These are phyloP conservation scores for Acipenser transmontanus DNA, from an alignment of 2,797 vertebrate genomes.

Conservation along the genomic window DNA sequence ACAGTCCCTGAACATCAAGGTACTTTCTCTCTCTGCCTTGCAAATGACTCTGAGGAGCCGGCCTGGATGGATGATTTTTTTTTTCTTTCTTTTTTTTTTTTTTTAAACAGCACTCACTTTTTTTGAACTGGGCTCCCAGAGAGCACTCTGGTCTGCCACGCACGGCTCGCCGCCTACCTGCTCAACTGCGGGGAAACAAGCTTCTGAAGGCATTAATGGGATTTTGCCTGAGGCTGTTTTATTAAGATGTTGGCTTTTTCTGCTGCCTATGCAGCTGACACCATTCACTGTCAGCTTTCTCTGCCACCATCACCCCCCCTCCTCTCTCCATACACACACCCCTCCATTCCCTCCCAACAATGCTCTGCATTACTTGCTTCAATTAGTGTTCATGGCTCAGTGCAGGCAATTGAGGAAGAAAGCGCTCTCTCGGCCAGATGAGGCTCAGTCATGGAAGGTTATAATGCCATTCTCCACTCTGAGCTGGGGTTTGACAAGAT, in stretches of 20 bases:
- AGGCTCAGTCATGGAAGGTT: slow-evolving; percentile 53
- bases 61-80: slow-evolving; percentile 45
- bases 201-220: slow-evolving; percentile 99
- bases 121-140: slow-evolving; percentile 68
- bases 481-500: slow-evolving; percentile 32
- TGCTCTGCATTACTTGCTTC: slow-evolving; percentile 73
- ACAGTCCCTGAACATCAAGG: slow-evolving; percentile 58
- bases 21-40: slow-evolving; percentile 64
- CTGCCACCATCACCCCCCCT: slow-evolving; percentile 54
- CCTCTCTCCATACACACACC: slow-evolving; percentile 39
- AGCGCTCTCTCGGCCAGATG: slow-evolving; percentile 64
- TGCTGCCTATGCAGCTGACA: slow-evolving; percentile 99
- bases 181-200: slow-evolving; percentile 98
- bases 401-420: slow-evolving; percentile 62
- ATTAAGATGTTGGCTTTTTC: slow-evolving; percentile 99
- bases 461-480: slow-evolving; percentile 48
- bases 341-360: slow-evolving; percentile 45
- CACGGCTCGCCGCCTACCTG: slow-evolving; percentile 75
- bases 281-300: slow-evolving; percentile 84
- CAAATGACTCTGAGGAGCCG: slow-evolving; percentile 70
- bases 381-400: slow-evolving; percentile 72
- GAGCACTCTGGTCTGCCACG: slow-evolving; percentile 70
- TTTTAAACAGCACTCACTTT: slow-evolving; percentile 44
- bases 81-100: slow-evolving; percentile 43
- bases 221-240: slow-evolving; percentile 99